A percentile compares a stretch with the other conserved stretches of the same genome.
Conservation (phyloP, 2,113 vertebrate species). For the Lasiurus borealis region DNA sequence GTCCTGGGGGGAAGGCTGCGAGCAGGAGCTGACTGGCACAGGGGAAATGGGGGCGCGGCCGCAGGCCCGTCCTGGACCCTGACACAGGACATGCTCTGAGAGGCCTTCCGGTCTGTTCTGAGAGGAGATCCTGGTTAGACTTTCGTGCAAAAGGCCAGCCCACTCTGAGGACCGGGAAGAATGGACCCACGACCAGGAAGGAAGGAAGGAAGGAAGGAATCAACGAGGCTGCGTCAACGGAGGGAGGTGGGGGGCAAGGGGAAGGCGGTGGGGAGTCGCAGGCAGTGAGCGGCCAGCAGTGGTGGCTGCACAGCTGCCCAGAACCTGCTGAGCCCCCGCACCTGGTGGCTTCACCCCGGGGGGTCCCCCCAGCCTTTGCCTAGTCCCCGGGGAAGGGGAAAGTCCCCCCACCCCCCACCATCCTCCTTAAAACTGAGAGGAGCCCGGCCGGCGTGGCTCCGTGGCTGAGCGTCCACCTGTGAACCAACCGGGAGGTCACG, state of each 20-base stretch:
- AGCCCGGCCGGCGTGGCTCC: too few species aligned
- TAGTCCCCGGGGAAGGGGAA: accelerated
- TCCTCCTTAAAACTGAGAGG: background rate
- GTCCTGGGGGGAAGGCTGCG: background rate
- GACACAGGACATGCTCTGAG: background rate
- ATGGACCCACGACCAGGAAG: background rate
- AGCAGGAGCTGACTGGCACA: accelerated
- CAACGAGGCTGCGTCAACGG: too few species aligned
- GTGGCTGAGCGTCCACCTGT: too few species aligned
- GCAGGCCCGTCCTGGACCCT: background rate
- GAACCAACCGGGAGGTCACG: too few species aligned
- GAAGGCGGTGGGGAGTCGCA: background rate
- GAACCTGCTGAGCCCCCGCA: background rate
- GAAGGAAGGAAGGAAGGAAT: too few species aligned
- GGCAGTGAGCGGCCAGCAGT: accelerated
- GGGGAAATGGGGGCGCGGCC: accelerated
- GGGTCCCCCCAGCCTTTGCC: background rate
- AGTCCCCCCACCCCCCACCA: too few species aligned
- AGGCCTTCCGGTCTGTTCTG: background rate
- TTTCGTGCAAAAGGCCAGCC: background rate
- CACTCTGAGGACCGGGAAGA: background rate
- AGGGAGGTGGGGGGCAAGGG: accelerated
- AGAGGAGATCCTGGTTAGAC: background rate
- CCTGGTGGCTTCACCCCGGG: background rate
- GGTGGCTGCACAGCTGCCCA: too few species aligned